Percentiles rank a stretch among this genome's conserved stretches.
Evolutionary conservation across 2,888 invertebrate genomes (phyloP).

Genomic region (Pseudolycoriella hygida): DNA sequence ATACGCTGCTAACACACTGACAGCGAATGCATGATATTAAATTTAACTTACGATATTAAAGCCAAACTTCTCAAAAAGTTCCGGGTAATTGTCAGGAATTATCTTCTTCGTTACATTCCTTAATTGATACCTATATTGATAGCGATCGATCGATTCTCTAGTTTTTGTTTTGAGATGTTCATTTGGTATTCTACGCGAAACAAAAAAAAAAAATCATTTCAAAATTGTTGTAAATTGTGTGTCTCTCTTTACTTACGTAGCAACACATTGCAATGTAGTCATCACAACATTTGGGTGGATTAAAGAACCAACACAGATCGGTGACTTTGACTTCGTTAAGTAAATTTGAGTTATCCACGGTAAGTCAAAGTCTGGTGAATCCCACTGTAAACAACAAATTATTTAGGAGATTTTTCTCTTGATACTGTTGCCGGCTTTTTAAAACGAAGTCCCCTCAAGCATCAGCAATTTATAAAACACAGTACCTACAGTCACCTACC

Average conservation of each 20-base stretch:
- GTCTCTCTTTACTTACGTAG: conserved; percentile 2
- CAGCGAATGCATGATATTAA: no score
- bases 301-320: conserved; percentile 2
- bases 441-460: no score
- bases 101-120: conserved; percentile 1
- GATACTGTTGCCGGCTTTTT: background rate
- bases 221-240: no score
- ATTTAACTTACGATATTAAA: background rate
- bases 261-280: conserved; percentile 4
- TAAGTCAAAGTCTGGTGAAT: background rate
- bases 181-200: background rate
- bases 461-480: no score
- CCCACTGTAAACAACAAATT: background rate
- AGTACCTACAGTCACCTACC: no score
- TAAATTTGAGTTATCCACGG: conserved; percentile 3
- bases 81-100: background rate
- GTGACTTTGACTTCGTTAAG: background rate
- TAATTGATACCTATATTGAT: background rate
- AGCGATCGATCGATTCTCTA: background rate
- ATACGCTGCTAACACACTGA: no score
- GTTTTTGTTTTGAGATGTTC: background rate
- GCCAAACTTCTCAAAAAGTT: background rate
- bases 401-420: background rate
- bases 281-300: conserved; percentile 2
- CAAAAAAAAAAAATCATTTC: no score